Conservation (phyloP, 1,140 invertebrate species). For the Drosophila sp. region DNA sequence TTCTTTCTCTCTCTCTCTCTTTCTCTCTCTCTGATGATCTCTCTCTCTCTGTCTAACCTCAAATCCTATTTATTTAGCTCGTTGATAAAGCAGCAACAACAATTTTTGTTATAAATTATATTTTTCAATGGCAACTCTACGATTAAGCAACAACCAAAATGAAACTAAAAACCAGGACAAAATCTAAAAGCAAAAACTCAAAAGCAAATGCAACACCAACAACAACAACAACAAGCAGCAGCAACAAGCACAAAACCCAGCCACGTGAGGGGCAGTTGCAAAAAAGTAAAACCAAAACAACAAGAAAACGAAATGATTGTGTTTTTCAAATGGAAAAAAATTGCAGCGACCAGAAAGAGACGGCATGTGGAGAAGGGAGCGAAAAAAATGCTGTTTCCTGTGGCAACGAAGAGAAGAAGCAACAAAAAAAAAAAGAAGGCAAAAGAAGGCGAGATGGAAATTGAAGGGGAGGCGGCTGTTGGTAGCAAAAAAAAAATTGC, state of each 20-base stretch:
- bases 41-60: constrained; percentile 45
- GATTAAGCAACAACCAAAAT: constrained; percentile 33
- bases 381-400: constrained; percentile 72
- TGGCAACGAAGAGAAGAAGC: constrained; percentile 48
- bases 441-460: constrained; percentile 35
- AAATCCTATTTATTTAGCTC: constrained; percentile 34
- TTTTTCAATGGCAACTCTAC: constrained; percentile 74
- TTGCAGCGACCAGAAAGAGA: constrained; percentile 54
- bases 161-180: constrained; percentile 50
- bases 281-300: constrained; percentile 24
- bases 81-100: constrained; percentile 35
- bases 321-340: constrained; percentile 66
- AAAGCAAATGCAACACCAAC: constrained; percentile 46
- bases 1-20: too few relatives aligned
- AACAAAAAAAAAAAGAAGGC: too few relatives aligned
- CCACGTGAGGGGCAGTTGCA: constrained; percentile 6
- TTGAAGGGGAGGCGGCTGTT: constrained; percentile 59
- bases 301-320: constrained; percentile 48
- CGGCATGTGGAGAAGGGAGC: constrained; percentile 41
- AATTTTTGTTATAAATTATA: constrained; percentile 57
- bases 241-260: constrained; percentile 6
- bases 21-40: background rate
- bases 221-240: constrained; percentile 26
- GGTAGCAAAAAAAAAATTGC: constrained; percentile 31
- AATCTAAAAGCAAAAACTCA: constrained; percentile 71